These are phyloP conservation scores for Tipula lateralis DNA, from an alignment of 2,888 invertebrate species.

Conservation along the genomic window DNA sequence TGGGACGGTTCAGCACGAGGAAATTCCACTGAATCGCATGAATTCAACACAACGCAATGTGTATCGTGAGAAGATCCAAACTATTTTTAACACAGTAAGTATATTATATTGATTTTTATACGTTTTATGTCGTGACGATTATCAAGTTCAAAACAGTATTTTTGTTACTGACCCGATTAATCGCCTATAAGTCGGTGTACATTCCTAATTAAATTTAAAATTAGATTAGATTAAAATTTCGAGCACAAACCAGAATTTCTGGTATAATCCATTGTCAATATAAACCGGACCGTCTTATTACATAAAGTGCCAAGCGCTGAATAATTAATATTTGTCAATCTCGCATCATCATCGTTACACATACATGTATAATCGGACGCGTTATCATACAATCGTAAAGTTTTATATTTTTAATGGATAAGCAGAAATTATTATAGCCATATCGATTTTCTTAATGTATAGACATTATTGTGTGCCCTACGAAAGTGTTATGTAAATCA, in stretches of 20 bases:
- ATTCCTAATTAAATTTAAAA: too few species aligned
- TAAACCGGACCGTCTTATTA: too few species aligned
- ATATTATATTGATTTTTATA: neutral
- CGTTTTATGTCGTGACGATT: neutral
- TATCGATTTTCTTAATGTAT: neutral
- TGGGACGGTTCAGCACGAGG: neutral
- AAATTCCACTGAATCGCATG: neutral
- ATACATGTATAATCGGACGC: too few species aligned
- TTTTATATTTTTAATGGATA: neutral
- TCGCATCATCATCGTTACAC: too few species aligned
- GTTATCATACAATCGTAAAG: neutral
- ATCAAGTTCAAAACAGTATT: neutral
- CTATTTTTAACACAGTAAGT: constrained; percentile 13
- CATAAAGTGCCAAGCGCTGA: too few species aligned
- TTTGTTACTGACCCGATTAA: too few species aligned
- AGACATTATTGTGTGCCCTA: neutral
- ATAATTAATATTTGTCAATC: too few species aligned
- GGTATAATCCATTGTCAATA: too few species aligned
- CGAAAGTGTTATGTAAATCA: neutral
- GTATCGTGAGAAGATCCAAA: neutral
- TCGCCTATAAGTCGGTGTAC: too few species aligned
- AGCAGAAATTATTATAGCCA: neutral
- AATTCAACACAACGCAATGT: neutral
- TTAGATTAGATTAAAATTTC: too few species aligned
- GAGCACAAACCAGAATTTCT: too few species aligned